Conservation (phyloP, 1,140 invertebrate species). For the Galleria mellonella region DNA sequence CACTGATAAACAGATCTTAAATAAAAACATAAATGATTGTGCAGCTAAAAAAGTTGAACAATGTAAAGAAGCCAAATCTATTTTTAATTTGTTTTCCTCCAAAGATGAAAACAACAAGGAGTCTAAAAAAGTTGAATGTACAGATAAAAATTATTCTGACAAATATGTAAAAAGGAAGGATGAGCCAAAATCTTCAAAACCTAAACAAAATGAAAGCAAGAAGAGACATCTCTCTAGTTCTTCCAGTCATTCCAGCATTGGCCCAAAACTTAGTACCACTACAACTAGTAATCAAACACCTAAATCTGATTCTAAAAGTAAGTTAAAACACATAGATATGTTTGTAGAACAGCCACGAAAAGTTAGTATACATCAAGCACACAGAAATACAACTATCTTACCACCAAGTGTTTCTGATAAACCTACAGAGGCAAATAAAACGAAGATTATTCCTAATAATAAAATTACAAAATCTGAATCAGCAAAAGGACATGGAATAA, state of each 20-base stretch:
- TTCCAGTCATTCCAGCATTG: conserved; percentile 37
- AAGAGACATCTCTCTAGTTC: conserved; percentile 38
- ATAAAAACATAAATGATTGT: conserved; percentile 29
- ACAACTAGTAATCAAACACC: conserved; percentile 17
- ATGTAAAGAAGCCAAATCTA: conserved; percentile 22
- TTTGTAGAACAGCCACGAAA: conserved; percentile 52
- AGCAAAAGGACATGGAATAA: conserved; percentile 21
- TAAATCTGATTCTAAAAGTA: conserved; percentile 26
- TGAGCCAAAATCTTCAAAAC: conserved; percentile 24
- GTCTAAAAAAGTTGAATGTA: conserved; percentile 18
- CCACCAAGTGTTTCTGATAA: conserved; percentile 11
- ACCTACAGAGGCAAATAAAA: conserved; percentile 10
- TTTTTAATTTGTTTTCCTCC: conserved; percentile 34
- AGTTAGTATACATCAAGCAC: conserved; percentile 42
- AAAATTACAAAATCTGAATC: conserved; percentile 22
- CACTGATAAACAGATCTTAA: conserved; percentile 23
- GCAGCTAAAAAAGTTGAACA: conserved; percentile 28
- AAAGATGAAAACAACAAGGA: conserved; percentile 31
- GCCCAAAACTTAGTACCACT: conserved; percentile 25
- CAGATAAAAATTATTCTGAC: conserved; percentile 42
- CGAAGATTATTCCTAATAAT: conserved; percentile 13
- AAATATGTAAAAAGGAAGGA: conserved; percentile 61
- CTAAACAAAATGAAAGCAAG: conserved; percentile 25
- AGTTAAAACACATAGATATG: conserved; percentile 58
- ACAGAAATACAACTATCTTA: conserved; percentile 45